A percentile compares a stretch with the other conserved stretches of the same genome.
These are phyloP conservation scores for Nettapus auritus DNA, from an alignment of 2,113 vertebrate genomes.

Conservation along the genomic window DNA sequence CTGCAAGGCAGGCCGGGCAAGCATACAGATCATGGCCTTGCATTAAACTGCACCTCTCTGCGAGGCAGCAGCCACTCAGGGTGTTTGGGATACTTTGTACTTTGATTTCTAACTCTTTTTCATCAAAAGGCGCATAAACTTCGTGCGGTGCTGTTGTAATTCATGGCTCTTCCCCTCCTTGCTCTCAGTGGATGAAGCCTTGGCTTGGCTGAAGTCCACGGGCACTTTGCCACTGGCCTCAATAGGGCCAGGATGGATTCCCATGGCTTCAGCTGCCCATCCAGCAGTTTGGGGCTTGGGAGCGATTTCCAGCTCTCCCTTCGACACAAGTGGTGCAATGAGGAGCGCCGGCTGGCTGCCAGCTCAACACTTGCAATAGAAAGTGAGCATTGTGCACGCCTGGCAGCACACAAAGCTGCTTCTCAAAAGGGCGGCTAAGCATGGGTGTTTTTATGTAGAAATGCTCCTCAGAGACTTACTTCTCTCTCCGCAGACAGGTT, in stretches of 20 bases:
- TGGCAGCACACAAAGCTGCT: conserved; percentile 50
- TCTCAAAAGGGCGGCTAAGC: conserved; percentile 30
- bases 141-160: neutral
- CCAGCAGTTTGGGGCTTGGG: conserved; percentile 26
- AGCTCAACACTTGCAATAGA: neutral
- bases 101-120: conserved; percentile 42
- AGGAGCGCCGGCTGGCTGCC: neutral
- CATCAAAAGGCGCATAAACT: neutral
- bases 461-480: neutral
- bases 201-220: neutral
- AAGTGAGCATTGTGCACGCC: conserved; percentile 26
- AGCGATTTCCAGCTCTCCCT: conserved; percentile 26
- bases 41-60: neutral
- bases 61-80: neutral
- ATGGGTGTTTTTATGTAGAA: conserved; percentile 13
- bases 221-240: conserved; percentile 41
- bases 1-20: neutral
- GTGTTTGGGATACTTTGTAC: neutral
- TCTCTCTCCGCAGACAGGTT: neutral
- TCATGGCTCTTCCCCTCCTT: conserved; percentile 8
- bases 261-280: conserved; percentile 54
- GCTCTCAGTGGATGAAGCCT: neutral
- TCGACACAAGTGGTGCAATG: neutral
- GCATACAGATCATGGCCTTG: neutral
- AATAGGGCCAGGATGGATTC: conserved; percentile 63